These are phyloP conservation scores for Hydropsyche tenuis DNA, from an alignment of 1,140 invertebrate genomes.

Conservation along the genomic window DNA sequence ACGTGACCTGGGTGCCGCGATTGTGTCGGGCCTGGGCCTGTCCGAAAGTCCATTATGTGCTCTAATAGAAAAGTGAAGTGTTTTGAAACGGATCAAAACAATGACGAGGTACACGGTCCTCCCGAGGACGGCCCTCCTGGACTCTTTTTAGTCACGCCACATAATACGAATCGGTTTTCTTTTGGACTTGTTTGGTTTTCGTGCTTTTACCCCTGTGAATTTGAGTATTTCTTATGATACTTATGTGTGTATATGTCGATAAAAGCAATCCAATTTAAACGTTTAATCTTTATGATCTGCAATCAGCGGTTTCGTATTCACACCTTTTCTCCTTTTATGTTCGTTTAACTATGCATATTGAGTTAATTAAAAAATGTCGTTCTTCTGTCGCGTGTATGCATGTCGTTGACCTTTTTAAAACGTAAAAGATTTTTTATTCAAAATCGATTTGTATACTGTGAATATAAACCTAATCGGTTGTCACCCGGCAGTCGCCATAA, in stretches of 20 bases:
- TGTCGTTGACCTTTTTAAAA: neutral
- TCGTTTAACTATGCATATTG: too few species aligned
- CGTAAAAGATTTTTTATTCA: too few species aligned
- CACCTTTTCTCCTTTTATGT: too few species aligned
- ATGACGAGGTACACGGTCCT: neutral
- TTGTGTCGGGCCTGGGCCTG: slow-evolving; percentile 20
- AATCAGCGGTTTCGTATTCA: too few species aligned
- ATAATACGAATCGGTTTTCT: slow-evolving; percentile 34
- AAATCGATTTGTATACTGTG: slow-evolving; percentile 9
- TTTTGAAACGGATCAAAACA: slow-evolving; percentile 43
- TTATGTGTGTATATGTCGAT: too few species aligned
- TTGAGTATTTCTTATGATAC: too few species aligned
- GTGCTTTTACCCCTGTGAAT: too few species aligned
- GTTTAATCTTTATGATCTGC: too few species aligned
- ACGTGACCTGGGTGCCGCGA: neutral
- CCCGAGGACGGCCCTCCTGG: neutral
- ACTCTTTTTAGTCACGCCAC: slow-evolving; percentile 37
- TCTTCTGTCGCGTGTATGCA: neutral
- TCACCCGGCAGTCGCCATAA: slow-evolving; percentile 27
- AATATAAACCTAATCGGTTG: slow-evolving; percentile 30
- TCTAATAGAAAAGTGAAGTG: slow-evolving; percentile 46
- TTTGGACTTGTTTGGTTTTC: neutral
- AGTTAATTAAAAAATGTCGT: neutral
- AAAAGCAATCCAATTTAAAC: too few species aligned
- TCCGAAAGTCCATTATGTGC: slow-evolving; percentile 42